Conservation (phyloP, 2,113 vertebrate species). For the Lucifuga dentata region DNA sequence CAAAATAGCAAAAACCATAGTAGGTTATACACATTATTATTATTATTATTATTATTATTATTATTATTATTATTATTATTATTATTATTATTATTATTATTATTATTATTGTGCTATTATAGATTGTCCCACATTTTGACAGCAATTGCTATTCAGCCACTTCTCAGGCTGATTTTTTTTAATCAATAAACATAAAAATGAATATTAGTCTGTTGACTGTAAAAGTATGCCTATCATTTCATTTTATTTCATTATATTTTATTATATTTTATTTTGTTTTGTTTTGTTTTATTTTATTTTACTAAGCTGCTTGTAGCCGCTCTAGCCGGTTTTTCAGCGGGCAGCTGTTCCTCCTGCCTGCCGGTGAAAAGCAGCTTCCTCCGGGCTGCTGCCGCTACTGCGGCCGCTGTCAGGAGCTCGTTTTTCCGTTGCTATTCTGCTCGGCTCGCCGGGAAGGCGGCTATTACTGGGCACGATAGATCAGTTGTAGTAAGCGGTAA, state of each 20-base stretch:
- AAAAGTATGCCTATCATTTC: neutral
- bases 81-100: too few relatives aligned
- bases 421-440: neutral
- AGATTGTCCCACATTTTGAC: too few relatives aligned
- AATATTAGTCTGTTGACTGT: neutral
- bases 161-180: too few relatives aligned
- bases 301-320: neutral
- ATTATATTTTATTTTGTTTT: neutral
- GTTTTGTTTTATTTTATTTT: neutral
- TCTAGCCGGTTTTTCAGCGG: constrained; percentile 7
- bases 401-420: constrained; percentile 39
- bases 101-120: too few relatives aligned
- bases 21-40: too few relatives aligned
- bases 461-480: neutral
- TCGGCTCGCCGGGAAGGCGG: neutral
- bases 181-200: too few relatives aligned
- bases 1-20: too few relatives aligned
- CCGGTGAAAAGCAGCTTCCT: constrained; percentile 77
- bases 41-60: constrained; percentile 8
- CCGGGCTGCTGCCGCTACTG: constrained; percentile 49
- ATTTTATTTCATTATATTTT: neutral
- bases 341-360: constrained; percentile 62
- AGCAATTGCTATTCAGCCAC: too few relatives aligned
- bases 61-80: neutral
- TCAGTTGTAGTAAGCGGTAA: neutral